phyloP scores from a whole-genome alignment of 2,797 vertebrate genomes.

The Phataginus tricuspis region DNA sequence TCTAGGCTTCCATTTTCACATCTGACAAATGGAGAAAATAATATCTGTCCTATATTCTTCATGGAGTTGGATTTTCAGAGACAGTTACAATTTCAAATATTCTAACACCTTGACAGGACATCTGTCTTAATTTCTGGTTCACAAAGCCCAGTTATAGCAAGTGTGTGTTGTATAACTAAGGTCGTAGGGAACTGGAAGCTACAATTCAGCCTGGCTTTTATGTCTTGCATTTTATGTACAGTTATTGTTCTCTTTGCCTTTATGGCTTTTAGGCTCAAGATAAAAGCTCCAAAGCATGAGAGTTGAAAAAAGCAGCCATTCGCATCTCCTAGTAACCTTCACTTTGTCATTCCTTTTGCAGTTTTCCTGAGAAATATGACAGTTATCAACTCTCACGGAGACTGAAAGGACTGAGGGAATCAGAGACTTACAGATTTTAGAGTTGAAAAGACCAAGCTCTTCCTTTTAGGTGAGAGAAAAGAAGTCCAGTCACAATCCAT shows the following conservation, averaged over 20 bases:
- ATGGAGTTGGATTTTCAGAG: conserved; percentile 45
- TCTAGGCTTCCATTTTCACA: conserved; percentile 16
- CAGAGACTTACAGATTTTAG: neutral
- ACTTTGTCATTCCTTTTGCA: conserved; percentile 45
- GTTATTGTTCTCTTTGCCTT: conserved; percentile 36
- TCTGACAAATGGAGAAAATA: conserved; percentile 41
- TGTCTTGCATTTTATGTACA: conserved; percentile 38
- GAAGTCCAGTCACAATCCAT: neutral
- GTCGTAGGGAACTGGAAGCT: neutral
- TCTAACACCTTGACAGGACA: conserved; percentile 38
- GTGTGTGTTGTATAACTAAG: conserved; percentile 52
- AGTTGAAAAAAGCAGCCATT: neutral
- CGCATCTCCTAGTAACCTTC: neutral
- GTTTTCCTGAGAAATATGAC: conserved; percentile 43
- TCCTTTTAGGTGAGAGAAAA: conserved; percentile 6
- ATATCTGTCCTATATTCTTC: neutral
- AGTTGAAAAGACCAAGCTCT: neutral
- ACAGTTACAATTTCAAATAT: conserved; percentile 58
- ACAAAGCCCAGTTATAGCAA: conserved; percentile 35
- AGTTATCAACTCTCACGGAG: neutral
- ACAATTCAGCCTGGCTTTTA: conserved; percentile 49
- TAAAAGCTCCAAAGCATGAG: conserved; percentile 20
- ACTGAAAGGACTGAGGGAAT: neutral
- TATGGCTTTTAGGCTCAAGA: conserved; percentile 43
- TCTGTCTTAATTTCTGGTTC: conserved; percentile 63